Evolutionary conservation across 2,888 invertebrate species (phyloP).

Genomic region (Tanytarsus gracilentus): DNA sequence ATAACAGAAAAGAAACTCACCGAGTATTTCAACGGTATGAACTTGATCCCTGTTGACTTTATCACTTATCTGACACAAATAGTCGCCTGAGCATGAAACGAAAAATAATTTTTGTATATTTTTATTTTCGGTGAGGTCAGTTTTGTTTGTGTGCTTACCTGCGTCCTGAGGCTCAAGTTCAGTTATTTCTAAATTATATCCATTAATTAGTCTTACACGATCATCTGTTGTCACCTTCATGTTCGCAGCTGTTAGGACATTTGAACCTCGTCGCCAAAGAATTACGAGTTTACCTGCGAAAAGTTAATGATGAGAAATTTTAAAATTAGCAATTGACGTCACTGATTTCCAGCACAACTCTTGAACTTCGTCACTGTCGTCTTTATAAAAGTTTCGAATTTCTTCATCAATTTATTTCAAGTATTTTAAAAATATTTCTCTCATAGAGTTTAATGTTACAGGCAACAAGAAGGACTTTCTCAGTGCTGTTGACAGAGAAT

Average conservation of each 20-base stretch:
- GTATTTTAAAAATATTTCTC: too few species aligned
- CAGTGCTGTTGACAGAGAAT: too few species aligned
- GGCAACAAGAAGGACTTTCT: too few species aligned
- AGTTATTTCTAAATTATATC: conserved; percentile 61
- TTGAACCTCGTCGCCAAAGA: conserved; percentile 60
- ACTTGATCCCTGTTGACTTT: conserved; percentile 59
- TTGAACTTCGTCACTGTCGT: too few species aligned
- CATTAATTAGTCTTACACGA: conserved; percentile 58
- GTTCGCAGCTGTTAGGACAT: conserved; percentile 61
- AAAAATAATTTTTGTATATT: neutral
- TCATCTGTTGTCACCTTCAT: conserved; percentile 63
- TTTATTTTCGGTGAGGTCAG: conserved; percentile 46
- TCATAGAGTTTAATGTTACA: too few species aligned
- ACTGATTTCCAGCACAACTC: too few species aligned
- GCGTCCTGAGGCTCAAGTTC: conserved; percentile 59
- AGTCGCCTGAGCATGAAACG: conserved; percentile 48
- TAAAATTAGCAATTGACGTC: too few species aligned
- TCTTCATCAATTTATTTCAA: too few species aligned
- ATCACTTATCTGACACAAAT: conserved; percentile 65
- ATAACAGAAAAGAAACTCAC: conserved; percentile 36
- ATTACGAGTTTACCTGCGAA: conserved; percentile 53
- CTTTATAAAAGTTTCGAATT: too few species aligned
- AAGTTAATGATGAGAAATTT: too few species aligned
- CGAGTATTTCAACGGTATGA: conserved; percentile 61
- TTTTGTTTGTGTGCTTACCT: conserved; percentile 30